Conservation (phyloP, 64 coral and sea anemone genomes). For the Anthopleura sola region DNA sequence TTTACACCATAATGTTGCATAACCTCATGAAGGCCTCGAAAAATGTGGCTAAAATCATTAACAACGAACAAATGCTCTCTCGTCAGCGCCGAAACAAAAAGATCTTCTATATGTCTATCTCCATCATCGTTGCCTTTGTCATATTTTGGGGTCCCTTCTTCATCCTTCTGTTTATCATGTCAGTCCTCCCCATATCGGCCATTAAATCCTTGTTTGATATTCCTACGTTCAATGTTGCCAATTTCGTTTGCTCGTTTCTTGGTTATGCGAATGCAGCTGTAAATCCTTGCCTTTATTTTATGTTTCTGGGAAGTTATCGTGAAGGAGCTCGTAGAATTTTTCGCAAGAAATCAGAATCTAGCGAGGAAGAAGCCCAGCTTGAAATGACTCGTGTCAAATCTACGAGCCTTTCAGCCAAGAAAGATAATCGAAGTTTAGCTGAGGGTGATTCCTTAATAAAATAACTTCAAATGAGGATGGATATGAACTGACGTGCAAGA, state of each 20-base stretch:
- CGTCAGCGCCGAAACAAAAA: not conserved
- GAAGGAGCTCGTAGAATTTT: not conserved
- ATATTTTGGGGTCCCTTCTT: not conserved
- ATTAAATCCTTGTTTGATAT: not conserved
- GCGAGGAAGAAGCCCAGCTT: not conserved
- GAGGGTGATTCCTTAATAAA: no score
- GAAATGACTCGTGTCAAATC: not conserved
- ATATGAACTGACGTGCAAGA: no score
- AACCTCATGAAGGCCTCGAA: not conserved
- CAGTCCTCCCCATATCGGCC: not conserved
- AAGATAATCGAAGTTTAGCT: no score
- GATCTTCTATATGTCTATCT: not conserved
- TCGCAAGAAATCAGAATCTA: not conserved
- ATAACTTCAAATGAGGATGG: no score
- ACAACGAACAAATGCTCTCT: not conserved
- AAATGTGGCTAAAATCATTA: not conserved
- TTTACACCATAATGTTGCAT: not conserved
- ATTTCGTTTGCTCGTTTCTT: not conserved
- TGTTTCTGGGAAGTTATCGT: not conserved
- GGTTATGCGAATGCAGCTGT: not conserved
- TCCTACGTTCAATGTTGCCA: not conserved
- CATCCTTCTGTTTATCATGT: not conserved
- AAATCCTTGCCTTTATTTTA: constrained; percentile 7
- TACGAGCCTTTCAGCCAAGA: not conserved
- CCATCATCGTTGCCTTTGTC: not conserved